Evolutionary conservation across 2,888 invertebrate genomes (phyloP), one percentile per base, ranked within the genome.

Genomic region (Tachina fera): DNA sequence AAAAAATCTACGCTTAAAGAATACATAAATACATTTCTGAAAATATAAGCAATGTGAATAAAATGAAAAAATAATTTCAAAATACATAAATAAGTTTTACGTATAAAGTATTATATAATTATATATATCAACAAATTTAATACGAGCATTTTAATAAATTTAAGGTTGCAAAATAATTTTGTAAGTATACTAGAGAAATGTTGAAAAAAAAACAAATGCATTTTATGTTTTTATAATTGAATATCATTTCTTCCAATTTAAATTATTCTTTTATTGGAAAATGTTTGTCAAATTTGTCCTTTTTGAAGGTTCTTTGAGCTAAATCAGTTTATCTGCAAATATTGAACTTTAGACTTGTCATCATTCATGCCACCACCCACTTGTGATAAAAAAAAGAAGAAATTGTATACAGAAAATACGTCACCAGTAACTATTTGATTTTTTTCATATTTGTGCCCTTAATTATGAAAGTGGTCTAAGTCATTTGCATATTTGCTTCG

Each of bases 291-390:
- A 74, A 58, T 78, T 85, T 60, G 82, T 81, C 83, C 83, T 79
- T 75, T 63, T 14, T 83, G 86, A 86, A 86, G 86, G 86, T 86
- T 80, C 61, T 86, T 76, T 83, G 11, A 63, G 49, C 72, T 61
- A 72, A 72, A 31, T 14, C 53, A 22, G 14, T 68, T 65, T 65
- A 61, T 76, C 63, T 80, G 63, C 61, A 65, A 75, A 14, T 22
- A 56, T 53, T 72, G 49, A 51, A 60, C 58, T 60, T 47, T 39
- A 47, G 13, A 74, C 70, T 58, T 75, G 22, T 61, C 86, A 47
- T n/a, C 78, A 70, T 68, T 71, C 51, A 43, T 49, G 41, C 49
- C 56, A 56, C 79, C 70, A 70, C 83, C 86, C 79, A 86, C 75
- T 61, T 72, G 61, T 51, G n/a, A 16, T 39, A 53, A 45, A 22